Evolutionary conservation across 2,113 vertebrate species (phyloP).

Genomic region (Galemys pyrenaicus): DNA sequence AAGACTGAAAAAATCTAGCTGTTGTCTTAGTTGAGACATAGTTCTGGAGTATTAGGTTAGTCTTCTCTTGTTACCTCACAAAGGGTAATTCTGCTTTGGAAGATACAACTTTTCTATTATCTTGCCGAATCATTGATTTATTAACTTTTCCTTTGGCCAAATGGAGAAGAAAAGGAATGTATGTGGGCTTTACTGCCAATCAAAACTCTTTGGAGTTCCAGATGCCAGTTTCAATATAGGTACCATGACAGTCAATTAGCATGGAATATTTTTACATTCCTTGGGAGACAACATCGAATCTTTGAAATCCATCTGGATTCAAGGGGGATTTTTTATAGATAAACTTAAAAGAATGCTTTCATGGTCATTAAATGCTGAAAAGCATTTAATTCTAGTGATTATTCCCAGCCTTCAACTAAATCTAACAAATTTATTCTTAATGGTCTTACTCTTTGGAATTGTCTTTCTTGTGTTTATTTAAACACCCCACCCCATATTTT

Average conservation of each 20-base stretch:
- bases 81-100: background rate
- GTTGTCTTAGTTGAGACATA: background rate
- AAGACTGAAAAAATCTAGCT: background rate
- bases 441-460: constrained; percentile 22
- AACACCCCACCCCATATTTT: background rate
- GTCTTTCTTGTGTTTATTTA: background rate
- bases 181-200: constrained; percentile 12
- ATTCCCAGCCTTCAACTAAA: background rate
- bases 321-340: background rate
- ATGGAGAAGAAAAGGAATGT: background rate
- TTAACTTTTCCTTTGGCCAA: constrained; percentile 3
- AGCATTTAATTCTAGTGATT: constrained; percentile 32
- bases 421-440: constrained; percentile 14
- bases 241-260: background rate
- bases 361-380: constrained; percentile 36
- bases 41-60: background rate
- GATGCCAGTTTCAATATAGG: background rate
- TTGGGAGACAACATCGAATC: background rate
- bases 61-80: background rate
- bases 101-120: background rate
- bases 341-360: constrained; percentile 12
- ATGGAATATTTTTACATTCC: constrained; percentile 27
- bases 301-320: constrained; percentile 20
- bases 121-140: constrained; percentile 13
- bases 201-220: constrained; percentile 21